Evolutionary conservation across 2,888 invertebrate species (phyloP).

Genomic region (Hipparchia semele): DNA sequence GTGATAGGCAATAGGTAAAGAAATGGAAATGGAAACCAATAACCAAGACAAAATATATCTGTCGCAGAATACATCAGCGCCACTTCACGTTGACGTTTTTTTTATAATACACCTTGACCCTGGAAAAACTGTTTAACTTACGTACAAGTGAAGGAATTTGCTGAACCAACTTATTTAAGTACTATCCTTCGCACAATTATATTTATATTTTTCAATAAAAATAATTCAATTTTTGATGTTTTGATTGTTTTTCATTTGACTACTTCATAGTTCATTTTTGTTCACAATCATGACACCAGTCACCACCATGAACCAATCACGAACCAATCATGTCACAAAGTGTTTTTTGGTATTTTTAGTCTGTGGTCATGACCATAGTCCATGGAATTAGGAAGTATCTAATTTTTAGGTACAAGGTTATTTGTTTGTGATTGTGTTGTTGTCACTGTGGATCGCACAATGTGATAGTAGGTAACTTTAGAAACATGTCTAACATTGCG

Average conservation of each 20-base stretch:
- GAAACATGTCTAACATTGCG: too few species aligned
- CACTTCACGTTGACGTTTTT: slow-evolving; percentile 43
- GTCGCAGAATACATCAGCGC: slow-evolving; percentile 42
- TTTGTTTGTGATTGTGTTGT: too few species aligned
- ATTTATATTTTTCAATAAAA: not conserved
- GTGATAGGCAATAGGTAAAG: slow-evolving; percentile 32
- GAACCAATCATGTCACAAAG: not conserved
- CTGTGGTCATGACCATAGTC: too few species aligned
- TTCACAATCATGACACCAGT: not conserved
- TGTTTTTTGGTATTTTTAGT: too few species aligned
- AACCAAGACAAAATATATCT: slow-evolving; percentile 42
- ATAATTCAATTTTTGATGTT: slow-evolving; percentile 6
- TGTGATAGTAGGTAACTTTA: too few species aligned
- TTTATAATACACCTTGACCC: slow-evolving; percentile 23
- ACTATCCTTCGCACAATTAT: not conserved
- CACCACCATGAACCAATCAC: not conserved
- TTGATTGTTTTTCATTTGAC: slow-evolving; percentile 15
- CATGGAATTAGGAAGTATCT: too few species aligned
- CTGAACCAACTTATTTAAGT: not conserved
- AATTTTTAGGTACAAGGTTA: too few species aligned
- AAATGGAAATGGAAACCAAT: slow-evolving; percentile 24
- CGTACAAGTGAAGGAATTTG: slow-evolving; percentile 5
- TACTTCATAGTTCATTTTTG: not conserved
- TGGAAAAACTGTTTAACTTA: slow-evolving; percentile 7
- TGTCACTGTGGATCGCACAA: too few species aligned